Percentiles rank a stretch among this genome's conserved stretches.
Evolutionary conservation across 2,797 vertebrate species (phyloP).

Genomic region (Aldrovandia affinis): DNA sequence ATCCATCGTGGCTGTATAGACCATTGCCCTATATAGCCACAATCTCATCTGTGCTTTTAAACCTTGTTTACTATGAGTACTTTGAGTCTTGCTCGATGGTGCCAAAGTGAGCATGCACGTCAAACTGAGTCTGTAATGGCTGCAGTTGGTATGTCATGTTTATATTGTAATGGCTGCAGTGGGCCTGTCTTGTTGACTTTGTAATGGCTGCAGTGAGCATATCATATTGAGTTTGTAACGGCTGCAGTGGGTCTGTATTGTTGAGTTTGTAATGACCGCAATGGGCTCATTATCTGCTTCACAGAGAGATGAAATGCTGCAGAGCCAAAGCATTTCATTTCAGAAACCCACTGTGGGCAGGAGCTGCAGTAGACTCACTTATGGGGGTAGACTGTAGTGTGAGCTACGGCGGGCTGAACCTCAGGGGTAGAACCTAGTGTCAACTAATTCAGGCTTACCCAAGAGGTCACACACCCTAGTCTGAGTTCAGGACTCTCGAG

Average conservation of each 20-base stretch:
- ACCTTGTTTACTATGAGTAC: not conserved
- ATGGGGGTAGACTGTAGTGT: not conserved
- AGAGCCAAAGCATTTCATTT: too few species aligned
- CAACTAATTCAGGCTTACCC: too few species aligned
- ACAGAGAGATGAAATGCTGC: not conserved
- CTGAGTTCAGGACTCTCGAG: not conserved
- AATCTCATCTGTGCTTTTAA: not conserved
- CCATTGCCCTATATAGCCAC: too few species aligned
- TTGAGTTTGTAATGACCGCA: not conserved
- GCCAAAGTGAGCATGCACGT: not conserved
- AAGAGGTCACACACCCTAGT: too few species aligned
- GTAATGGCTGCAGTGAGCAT: not conserved
- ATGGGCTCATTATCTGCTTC: not conserved
- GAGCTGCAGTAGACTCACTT: too few species aligned
- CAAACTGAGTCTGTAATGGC: not conserved
- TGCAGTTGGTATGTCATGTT: not conserved
- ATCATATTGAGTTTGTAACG: not conserved
- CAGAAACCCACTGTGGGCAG: too few species aligned
- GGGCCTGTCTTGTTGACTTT: not conserved
- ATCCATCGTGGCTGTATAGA: not conserved
- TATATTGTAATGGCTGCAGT: not conserved
- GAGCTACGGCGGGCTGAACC: not conserved
- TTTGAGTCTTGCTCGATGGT: not conserved
- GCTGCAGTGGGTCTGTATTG: not conserved
- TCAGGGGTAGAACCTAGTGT: not conserved